Conservation (phyloP, 2,888 invertebrate genomes). For the Pherbina coryleti region DNA sequence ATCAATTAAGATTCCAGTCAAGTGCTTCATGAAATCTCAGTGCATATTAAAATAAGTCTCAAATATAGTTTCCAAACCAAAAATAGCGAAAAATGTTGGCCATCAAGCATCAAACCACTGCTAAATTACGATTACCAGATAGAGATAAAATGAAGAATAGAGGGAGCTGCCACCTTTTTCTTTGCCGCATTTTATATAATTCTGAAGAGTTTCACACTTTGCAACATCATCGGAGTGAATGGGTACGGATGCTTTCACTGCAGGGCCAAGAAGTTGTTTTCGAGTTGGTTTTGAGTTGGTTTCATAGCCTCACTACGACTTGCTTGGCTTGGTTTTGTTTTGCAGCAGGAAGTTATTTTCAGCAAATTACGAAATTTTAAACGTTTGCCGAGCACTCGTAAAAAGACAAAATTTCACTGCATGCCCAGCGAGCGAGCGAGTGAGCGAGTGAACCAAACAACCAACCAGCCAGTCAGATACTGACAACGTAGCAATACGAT, state of each 20-base stretch:
- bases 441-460: neutral
- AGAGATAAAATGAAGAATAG: neutral
- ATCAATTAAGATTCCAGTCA: too few species aligned
- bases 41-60: neutral
- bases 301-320: neutral
- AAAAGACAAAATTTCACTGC: slow-evolving; percentile 3
- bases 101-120: neutral
- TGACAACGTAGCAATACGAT: neutral
- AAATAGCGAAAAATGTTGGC: neutral
- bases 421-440: neutral
- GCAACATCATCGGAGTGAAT: neutral
- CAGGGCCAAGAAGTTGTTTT: neutral
- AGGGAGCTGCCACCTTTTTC: neutral
- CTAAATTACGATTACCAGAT: neutral
- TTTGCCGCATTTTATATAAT: neutral
- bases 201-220: slow-evolving; percentile 7
- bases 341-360: slow-evolving; percentile 36
- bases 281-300: neutral
- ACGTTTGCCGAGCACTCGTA: slow-evolving; percentile 29
- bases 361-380: slow-evolving; percentile 40
- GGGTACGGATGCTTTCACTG: neutral
- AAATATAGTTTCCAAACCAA: neutral
- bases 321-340: slow-evolving; percentile 6
- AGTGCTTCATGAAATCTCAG: neutral
- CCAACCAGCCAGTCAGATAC: neutral